Percentiles rank a stretch among this genome's conserved stretches.
Evolutionary conservation across 2,888 invertebrate species (phyloP).

Genomic region (Drosophila tripunctata): DNA sequence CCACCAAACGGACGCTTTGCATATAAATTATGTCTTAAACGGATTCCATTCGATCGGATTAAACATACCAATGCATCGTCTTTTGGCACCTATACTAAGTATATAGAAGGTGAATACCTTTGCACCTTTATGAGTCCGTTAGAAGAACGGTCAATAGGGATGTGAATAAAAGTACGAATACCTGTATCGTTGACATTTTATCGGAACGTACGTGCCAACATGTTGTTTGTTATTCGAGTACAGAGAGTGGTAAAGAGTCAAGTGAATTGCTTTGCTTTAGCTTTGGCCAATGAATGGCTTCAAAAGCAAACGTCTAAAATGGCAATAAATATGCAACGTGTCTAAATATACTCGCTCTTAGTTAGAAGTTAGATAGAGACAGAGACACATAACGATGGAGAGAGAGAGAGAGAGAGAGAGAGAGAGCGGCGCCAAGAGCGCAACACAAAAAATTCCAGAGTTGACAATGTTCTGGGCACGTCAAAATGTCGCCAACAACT

Average conservation of each 20-base stretch:
- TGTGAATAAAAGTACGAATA: constrained; percentile 15
- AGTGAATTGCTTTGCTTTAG: constrained; percentile 12
- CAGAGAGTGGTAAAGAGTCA: constrained; percentile 7
- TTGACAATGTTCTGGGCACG: constrained; percentile 63
- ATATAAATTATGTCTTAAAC: constrained; percentile 34
- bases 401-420: neutral
- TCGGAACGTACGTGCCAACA: constrained; percentile 52
- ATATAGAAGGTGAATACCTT: neutral
- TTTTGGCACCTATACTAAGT: constrained; percentile 41
- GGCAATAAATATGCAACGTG: constrained; percentile 52
- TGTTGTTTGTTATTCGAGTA: neutral
- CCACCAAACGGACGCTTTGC: constrained; percentile 36
- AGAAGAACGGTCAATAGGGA: constrained; percentile 58
- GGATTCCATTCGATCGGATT: constrained; percentile 27
- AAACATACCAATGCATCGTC: constrained; percentile 41
- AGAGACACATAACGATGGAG: neutral
- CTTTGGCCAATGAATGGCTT: constrained; percentile 32
- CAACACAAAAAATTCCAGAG: constrained; percentile 47
- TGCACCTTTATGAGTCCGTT: constrained; percentile 55
- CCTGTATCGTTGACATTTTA: constrained; percentile 59
- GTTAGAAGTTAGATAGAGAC: neutral
- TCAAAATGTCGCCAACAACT: constrained; percentile 60
- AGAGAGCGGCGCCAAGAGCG: constrained; percentile 33
- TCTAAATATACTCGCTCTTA: constrained; percentile 34
- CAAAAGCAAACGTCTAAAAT: constrained; percentile 35